phyloP scores from a whole-genome alignment of 1,140 invertebrate species.

The Probaryconus sp. region DNA sequence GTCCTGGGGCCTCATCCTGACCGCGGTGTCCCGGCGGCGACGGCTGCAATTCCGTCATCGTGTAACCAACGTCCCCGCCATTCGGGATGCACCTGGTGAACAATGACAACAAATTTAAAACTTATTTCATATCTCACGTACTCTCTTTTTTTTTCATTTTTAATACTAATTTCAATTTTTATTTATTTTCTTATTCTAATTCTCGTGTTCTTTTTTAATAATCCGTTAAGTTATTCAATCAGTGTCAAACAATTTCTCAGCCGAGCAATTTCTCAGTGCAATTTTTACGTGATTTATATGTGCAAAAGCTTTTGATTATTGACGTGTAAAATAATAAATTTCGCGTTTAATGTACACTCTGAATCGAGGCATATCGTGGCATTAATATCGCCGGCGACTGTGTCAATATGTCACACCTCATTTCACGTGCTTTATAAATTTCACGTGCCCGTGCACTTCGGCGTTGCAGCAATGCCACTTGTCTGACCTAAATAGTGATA shows the following conservation, averaged over 20 bases:
- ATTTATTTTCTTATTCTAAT: no score
- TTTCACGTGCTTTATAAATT: constrained; percentile 27
- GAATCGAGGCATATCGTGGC: constrained; percentile 1
- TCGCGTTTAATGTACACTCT: constrained; percentile 25
- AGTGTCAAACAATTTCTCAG: no score
- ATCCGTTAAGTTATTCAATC: no score
- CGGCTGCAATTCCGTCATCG: constrained; percentile 79
- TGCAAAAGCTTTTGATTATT: constrained; percentile 30
- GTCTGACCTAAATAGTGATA: constrained; percentile 41
- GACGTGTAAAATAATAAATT: constrained; percentile 46
- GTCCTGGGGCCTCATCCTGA: constrained; percentile 76
- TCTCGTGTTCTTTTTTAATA: no score
- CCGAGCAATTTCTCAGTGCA: no score
- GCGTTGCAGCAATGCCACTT: constrained; percentile 21
- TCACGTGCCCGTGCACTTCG: constrained; percentile 16
- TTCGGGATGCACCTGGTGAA: constrained; percentile 75
- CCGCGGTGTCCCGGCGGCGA: constrained; percentile 75
- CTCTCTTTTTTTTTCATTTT: no score
- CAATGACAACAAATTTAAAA: background rate
- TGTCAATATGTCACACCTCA: constrained; percentile 45
- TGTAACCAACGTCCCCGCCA: constrained; percentile 77
- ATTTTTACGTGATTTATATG: no score
- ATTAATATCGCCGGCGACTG: constrained; percentile 28
- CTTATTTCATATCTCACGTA: background rate
- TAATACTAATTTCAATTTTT: no score